These are phyloP conservation scores for Hybognathus amarus DNA, from an alignment of 2,797 vertebrate genomes.

Conservation along the genomic window DNA sequence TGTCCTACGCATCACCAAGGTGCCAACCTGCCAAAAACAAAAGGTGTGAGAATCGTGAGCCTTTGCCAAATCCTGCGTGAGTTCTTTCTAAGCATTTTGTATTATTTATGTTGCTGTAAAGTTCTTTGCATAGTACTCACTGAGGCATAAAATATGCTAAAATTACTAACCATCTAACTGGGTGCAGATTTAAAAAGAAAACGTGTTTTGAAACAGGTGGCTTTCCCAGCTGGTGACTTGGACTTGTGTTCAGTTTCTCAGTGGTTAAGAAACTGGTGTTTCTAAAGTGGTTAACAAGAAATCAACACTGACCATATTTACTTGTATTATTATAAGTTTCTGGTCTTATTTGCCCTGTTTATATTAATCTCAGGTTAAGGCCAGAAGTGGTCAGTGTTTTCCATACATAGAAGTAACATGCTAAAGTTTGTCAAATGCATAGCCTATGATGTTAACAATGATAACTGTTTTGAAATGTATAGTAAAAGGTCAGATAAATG, in stretches of 20 bases:
- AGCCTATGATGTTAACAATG: no score
- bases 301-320: background rate
- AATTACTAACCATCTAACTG: constrained; percentile 9
- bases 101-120: constrained; percentile 24
- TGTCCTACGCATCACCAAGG: constrained; percentile 54
- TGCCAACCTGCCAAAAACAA: constrained; percentile 49
- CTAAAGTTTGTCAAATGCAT: no score
- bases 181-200: background rate
- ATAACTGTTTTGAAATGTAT: no score
- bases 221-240: constrained; percentile 33
- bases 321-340: background rate
- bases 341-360: background rate
- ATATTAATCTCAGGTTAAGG: background rate
- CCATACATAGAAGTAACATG: background rate
- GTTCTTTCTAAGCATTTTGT: constrained; percentile 25
- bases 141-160: constrained; percentile 20
- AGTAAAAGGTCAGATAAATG: background rate
- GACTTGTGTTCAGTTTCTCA: background rate
- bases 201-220: constrained; percentile 30
- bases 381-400: background rate
- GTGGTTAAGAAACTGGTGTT: background rate
- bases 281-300: background rate
- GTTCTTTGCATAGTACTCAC: constrained; percentile 21
- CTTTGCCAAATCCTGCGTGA: constrained; percentile 5
- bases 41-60: constrained; percentile 34